Conservation (phyloP, 1,140 invertebrate genomes). For the Orussus abietinus region DNA sequence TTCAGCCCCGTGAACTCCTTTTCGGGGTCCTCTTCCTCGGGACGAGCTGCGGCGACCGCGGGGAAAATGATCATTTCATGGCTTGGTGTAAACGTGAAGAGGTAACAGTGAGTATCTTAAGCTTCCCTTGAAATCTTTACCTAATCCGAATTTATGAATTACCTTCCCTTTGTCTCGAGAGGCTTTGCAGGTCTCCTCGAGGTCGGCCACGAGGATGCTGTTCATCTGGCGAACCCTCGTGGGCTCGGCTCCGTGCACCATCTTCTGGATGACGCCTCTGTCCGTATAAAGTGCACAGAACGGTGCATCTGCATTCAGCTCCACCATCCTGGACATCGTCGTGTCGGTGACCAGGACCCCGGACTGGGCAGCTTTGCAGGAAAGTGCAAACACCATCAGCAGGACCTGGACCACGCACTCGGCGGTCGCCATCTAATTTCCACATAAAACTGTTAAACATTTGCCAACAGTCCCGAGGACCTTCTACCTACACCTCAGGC, state of each 20-base stretch:
- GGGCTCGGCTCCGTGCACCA: slow-evolving; percentile 58
- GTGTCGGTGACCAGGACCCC: slow-evolving; percentile 60
- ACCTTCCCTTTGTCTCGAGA: slow-evolving; percentile 35
- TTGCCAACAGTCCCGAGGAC: no score
- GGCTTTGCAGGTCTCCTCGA: slow-evolving; percentile 58
- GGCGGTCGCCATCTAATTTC: slow-evolving; percentile 32
- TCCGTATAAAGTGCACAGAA: slow-evolving; percentile 61
- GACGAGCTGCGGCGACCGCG: no score
- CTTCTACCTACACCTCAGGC: no score
- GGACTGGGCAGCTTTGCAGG: slow-evolving; percentile 23
- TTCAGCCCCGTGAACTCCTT: no score
- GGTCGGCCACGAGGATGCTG: slow-evolving; percentile 57
- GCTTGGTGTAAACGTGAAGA: no score
- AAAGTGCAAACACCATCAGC: slow-evolving; percentile 20
- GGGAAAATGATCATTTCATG: no score
- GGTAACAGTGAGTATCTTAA: no score
- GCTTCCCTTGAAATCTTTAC: no score
- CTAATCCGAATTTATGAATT: no score
- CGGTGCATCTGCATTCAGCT: slow-evolving; percentile 57
- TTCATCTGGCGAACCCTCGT: slow-evolving; percentile 59
- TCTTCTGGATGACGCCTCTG: slow-evolving; percentile 59
- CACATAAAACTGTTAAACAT: no score
- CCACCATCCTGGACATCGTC: slow-evolving; percentile 64
- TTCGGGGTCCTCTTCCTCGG: no score
- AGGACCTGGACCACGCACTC: slow-evolving; percentile 22